These are phyloP conservation scores for Cryptops parisi DNA, from an alignment of 2,888 invertebrate species.

Conservation along the genomic window DNA sequence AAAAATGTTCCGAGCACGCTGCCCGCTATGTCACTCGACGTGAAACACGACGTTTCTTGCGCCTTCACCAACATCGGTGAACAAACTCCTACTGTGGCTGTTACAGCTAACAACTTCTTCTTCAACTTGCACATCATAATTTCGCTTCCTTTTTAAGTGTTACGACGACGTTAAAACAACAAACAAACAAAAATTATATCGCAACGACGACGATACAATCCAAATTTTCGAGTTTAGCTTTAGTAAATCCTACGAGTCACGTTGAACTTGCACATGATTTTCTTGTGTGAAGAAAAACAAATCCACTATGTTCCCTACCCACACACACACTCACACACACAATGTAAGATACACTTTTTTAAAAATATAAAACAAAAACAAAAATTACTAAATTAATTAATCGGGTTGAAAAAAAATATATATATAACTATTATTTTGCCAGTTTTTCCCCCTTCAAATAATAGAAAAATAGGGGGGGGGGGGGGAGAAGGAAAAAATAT, in stretches of 20 bases:
- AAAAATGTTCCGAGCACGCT: slow-evolving; percentile 55
- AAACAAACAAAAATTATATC: neutral
- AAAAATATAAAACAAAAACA: too few relatives aligned
- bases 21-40: slow-evolving; percentile 52
- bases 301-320: too few relatives aligned
- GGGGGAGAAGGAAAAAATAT: neutral
- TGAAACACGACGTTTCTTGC: slow-evolving; percentile 38
- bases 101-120: neutral
- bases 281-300: too few relatives aligned
- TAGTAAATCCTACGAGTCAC: too few relatives aligned
- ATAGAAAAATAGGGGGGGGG: neutral
- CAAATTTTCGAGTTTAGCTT: neutral
- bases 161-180: neutral
- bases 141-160: too few relatives aligned
- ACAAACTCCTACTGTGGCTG: neutral
- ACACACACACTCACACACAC: too few relatives aligned
- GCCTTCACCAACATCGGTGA: neutral
- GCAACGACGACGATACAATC: neutral
- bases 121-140: neutral
- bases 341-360: too few relatives aligned
- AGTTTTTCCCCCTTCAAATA: too few relatives aligned
- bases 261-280: too few relatives aligned
- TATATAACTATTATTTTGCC: too few relatives aligned
- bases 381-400: too few relatives aligned
- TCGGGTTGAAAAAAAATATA: too few relatives aligned